phyloP scores from a whole-genome alignment of 1,140 invertebrate species.

The Anastatus disparis region DNA sequence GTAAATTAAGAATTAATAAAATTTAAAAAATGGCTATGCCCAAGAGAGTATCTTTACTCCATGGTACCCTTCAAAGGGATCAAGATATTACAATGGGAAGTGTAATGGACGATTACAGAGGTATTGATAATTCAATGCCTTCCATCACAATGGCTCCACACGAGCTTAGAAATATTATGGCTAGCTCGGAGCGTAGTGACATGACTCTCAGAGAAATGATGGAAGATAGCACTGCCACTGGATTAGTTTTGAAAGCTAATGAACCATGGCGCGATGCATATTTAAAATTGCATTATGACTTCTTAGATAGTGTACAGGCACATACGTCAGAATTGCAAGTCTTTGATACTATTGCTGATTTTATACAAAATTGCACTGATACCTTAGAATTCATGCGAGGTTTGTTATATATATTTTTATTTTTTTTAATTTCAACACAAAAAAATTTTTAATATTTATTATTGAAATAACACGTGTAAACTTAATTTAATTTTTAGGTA shows the following conservation, averaged over 20 bases:
- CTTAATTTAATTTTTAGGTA: conserved; percentile 64
- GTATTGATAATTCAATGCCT: conserved; percentile 16
- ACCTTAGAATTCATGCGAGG: conserved; percentile 65
- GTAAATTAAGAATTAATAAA: not conserved
- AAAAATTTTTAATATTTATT: too few species aligned
- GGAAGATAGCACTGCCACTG: conserved; percentile 62
- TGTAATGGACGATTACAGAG: not conserved
- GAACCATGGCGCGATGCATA: conserved; percentile 66
- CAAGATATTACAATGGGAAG: conserved; percentile 14
- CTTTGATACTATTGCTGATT: conserved; percentile 70
- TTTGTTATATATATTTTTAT: conserved; percentile 15
- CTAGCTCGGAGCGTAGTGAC: conserved; percentile 48
- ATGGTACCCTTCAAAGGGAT: not conserved
- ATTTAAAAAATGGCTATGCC: conserved; percentile 22
- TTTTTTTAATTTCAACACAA: not conserved
- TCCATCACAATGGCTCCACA: conserved; percentile 54
- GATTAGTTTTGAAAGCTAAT: conserved; percentile 62
- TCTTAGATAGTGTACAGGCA: conserved; percentile 70
- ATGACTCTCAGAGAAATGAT: conserved; percentile 59
- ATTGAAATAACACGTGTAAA: conserved; percentile 47
- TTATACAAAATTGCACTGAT: conserved; percentile 69
- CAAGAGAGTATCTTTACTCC: conserved; percentile 23
- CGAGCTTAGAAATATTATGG: conserved; percentile 54
- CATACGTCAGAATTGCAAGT: conserved; percentile 67
- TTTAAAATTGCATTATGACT: conserved; percentile 70